Percentiles rank a stretch among this genome's conserved stretches.
Conservation (phyloP, 2,888 invertebrate species). For the Athalia cordata region DNA sequence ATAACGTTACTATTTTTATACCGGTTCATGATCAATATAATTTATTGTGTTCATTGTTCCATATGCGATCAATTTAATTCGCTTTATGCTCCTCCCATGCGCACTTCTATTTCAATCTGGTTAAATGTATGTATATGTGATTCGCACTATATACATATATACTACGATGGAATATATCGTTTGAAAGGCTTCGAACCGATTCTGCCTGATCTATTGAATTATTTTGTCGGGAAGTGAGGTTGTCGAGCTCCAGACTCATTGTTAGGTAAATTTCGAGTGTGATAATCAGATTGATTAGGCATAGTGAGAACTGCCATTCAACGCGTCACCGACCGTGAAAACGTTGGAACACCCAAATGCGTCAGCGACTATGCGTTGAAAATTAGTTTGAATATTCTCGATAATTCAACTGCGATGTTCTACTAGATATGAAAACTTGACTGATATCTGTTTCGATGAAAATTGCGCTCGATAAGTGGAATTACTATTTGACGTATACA, state of each 20-base stretch:
- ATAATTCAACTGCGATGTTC: not conserved
- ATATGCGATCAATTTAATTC: too few relatives aligned
- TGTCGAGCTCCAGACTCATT: not conserved
- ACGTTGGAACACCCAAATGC: slow-evolving; percentile 11
- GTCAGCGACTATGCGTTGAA: slow-evolving; percentile 5
- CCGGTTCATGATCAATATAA: not conserved
- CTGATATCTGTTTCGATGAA: not conserved
- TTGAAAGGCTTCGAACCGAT: too few relatives aligned
- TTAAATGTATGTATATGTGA: too few relatives aligned
- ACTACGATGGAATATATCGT: too few relatives aligned
- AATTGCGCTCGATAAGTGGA: not conserved
- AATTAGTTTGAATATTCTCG: not conserved
- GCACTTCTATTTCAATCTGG: too few relatives aligned
- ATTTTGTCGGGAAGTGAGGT: too few relatives aligned
- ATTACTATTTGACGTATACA: not conserved
- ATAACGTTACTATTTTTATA: not conserved
- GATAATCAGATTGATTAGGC: slow-evolving; percentile 22
- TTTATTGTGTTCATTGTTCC: too few relatives aligned
- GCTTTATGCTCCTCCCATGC: too few relatives aligned
- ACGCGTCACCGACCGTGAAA: not conserved
- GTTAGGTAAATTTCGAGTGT: not conserved
- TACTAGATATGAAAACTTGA: not conserved
- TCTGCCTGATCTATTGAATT: too few relatives aligned
- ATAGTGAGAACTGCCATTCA: not conserved
- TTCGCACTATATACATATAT: too few relatives aligned